Percentiles rank a stretch among this genome's conserved stretches.
Conservation (phyloP, 2,797 vertebrate genomes). For the Ptychadena robeensis region DNA sequence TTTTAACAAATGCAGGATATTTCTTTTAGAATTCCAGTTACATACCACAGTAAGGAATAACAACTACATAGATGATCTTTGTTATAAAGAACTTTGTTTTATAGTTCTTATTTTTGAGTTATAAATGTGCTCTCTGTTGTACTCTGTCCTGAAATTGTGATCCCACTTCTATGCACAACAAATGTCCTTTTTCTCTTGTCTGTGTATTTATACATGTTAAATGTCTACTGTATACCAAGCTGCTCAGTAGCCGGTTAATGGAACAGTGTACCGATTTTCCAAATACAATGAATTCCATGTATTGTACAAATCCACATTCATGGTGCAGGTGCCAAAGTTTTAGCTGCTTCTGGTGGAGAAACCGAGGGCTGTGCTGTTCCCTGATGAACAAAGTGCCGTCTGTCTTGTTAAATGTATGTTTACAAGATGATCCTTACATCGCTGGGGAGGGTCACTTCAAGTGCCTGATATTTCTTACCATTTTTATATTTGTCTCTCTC, state of each 20-base stretch:
- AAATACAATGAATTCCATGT: not conserved
- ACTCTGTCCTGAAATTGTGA: constrained; percentile 17
- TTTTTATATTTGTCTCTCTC: constrained; percentile 18
- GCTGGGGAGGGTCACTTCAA: not conserved
- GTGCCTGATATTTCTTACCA: constrained; percentile 38
- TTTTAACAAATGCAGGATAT: not conserved
- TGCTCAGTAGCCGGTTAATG: not conserved
- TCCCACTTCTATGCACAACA: constrained; percentile 15
- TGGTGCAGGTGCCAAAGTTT: constrained; percentile 13
- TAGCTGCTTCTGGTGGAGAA: not conserved
- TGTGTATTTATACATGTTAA: constrained; percentile 18
- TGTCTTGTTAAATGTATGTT: not conserved
- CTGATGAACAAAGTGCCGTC: constrained; percentile 10
- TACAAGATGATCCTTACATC: not conserved
- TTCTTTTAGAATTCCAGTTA: too few species aligned
- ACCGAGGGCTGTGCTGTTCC: not conserved
- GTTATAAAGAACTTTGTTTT: not conserved
- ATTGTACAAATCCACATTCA: not conserved
- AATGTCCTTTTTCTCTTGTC: constrained; percentile 5
- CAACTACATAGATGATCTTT: too few species aligned
- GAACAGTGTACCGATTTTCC: not conserved
- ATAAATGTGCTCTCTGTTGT: constrained; percentile 1
- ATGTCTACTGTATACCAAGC: not conserved
- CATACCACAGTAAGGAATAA: too few species aligned
- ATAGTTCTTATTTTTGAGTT: not conserved